Evolutionary conservation across 2,797 vertebrate species (phyloP), one percentile per base, ranked within the genome.

Genomic region (Rhodeus uyekii): DNA sequence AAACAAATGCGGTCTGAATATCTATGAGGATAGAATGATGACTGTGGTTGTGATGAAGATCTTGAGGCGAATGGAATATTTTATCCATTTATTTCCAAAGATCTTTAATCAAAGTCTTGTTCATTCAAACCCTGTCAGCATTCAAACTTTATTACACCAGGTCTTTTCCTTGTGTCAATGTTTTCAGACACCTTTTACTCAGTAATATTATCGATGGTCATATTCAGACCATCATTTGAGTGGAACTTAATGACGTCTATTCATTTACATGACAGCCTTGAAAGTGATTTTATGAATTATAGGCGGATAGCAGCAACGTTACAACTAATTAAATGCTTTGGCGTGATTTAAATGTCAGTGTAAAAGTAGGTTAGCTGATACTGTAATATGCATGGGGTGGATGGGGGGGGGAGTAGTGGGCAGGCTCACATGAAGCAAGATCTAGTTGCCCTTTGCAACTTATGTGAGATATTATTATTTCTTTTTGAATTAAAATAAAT

Each of bases 311-410:
- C 32, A 80, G 18, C 38, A 80, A 64, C 10, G 44, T 61, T 65
- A 50, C 22, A 64, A 39, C 65, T 38, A 50, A 75, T 80, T 10
- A 48, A 78, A 65, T 48, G 32, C 29, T 75, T 79, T 67, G 36
- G 64, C 38, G 34, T 61, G 76, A 84, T 82, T 73, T 79, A 83
- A 84, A 83, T 83, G 80, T 80, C 78, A 77, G 80, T 22, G 73
- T 78, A 81, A 76, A 87, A 74, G 83, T 76, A 82, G 82, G 42
- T 87, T 83, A 34, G 60, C 73, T 27, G 65, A 76, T 55, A 79
- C 32, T 73, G 24, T 80, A 60, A 81, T 50, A 39, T 76, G 27
- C 7, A 9, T 42, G 29, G 67, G 61, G 60, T n/a, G n/a, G n/a
- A n/a, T n/a, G n/a, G n/a, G 72, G 71, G 68, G 65, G n/a, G 39